phyloP scores from a whole-genome alignment of 2,113 vertebrate species.

The Brevimyrus niger region DNA sequence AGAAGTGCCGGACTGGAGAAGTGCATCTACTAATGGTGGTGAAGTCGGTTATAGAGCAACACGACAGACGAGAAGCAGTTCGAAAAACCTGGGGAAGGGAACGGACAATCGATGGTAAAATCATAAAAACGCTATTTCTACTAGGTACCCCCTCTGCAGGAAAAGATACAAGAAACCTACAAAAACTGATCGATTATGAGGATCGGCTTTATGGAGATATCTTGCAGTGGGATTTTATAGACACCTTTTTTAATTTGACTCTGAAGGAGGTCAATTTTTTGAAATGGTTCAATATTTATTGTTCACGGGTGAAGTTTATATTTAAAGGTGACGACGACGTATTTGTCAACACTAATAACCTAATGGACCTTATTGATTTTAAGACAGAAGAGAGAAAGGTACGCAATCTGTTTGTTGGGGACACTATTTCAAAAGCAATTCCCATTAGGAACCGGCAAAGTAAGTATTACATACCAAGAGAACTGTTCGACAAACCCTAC shows the following conservation, averaged over 20 bases:
- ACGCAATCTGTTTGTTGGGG: constrained; percentile 63
- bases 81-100: constrained; percentile 63
- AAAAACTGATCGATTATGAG: constrained; percentile 66
- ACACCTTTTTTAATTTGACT: constrained; percentile 72
- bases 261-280: constrained; percentile 72
- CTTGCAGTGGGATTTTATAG: constrained; percentile 74
- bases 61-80: constrained; percentile 65
- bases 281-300: constrained; percentile 66
- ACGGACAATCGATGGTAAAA: constrained; percentile 43
- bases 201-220: constrained; percentile 65
- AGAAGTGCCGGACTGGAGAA: constrained; percentile 54
- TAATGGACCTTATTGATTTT: constrained; percentile 61
- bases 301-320: constrained; percentile 56
- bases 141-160: constrained; percentile 56
- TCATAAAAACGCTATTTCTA: constrained; percentile 62
- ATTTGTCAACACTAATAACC: constrained; percentile 69
- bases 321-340: constrained; percentile 78
- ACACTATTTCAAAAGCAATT: constrained; percentile 65
- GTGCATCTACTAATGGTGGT: constrained; percentile 65
- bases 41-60: constrained; percentile 67
- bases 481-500: constrained; percentile 59
- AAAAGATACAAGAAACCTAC: constrained; percentile 61
- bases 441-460: constrained; percentile 67
- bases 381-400: constrained; percentile 42
- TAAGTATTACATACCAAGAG: constrained; percentile 72